Conservation (phyloP, 2,888 invertebrate genomes). For the Zelleria hepariella region DNA sequence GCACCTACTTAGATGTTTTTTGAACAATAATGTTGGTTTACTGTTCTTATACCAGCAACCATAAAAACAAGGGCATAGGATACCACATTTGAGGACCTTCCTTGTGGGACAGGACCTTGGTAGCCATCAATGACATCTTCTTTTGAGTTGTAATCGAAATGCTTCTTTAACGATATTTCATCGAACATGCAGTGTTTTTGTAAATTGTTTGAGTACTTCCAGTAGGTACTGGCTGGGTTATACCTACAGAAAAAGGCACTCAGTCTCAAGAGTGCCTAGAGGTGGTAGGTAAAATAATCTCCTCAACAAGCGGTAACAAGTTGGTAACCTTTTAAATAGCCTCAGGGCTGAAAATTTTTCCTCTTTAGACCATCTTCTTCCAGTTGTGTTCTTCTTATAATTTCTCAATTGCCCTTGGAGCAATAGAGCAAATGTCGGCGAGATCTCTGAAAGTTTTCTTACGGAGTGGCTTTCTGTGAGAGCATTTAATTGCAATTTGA, state of each 20-base stretch:
- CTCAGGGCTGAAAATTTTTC: not conserved
- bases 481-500: too few species aligned
- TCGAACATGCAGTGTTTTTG: not conserved
- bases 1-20: not conserved
- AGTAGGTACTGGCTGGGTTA: slow-evolving; percentile 2
- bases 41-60: not conserved
- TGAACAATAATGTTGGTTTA: not conserved
- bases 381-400: too few species aligned
- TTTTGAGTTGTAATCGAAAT: not conserved
- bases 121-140: not conserved
- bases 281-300: slow-evolving; percentile 1
- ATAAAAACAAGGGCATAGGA: not conserved
- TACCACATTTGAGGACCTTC: not conserved
- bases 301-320: not conserved
- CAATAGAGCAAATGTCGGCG: not conserved
- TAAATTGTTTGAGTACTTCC: not conserved
- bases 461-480: not conserved
- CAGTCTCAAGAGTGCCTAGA: not conserved
- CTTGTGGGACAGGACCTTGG: not conserved
- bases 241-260: slow-evolving; percentile 4
- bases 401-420: not conserved
- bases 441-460: not conserved
- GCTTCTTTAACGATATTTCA: not conserved
- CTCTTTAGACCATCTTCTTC: not conserved
- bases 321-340: not conserved